phyloP scores from a whole-genome alignment of 2,113 vertebrate species.

The Toxotes jaculatrix region DNA sequence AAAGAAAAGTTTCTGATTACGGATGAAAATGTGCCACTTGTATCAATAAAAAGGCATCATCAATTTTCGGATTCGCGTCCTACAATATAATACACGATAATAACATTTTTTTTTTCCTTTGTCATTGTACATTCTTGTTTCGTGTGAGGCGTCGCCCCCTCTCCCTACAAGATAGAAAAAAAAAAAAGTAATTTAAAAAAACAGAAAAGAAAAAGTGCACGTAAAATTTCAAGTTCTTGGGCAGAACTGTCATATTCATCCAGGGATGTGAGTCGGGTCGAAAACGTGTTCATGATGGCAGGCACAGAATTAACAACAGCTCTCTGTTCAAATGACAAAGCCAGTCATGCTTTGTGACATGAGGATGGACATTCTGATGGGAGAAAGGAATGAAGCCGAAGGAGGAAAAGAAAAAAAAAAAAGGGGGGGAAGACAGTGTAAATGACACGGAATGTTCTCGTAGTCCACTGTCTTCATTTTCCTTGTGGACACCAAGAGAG shows the following conservation, averaged over 20 bases:
- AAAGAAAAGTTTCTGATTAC: constrained; percentile 58
- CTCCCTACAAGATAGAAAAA: constrained; percentile 71
- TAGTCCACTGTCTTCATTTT: constrained; percentile 61
- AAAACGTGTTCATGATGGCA: constrained; percentile 56
- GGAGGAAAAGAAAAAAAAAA: constrained; percentile 21
- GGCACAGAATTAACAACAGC: constrained; percentile 68
- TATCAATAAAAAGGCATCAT: constrained; percentile 90
- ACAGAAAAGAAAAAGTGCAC: constrained; percentile 74
- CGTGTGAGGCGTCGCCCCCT: constrained; percentile 72
- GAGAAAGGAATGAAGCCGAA: constrained; percentile 25
- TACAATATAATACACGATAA: constrained; percentile 80
- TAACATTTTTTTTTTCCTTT: constrained; percentile 85
- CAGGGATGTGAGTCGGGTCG: constrained; percentile 70
- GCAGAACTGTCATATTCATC: constrained; percentile 78
- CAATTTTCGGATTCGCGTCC: constrained; percentile 83
- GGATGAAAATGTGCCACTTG: constrained; percentile 84
- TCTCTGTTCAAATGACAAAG: constrained; percentile 51
- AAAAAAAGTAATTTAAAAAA: constrained; percentile 39
- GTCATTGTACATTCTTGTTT: constrained; percentile 88
- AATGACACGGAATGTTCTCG: constrained; percentile 70
- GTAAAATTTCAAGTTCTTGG: constrained; percentile 77
- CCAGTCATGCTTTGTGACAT: constrained; percentile 37
- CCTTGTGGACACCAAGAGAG: constrained; percentile 58
- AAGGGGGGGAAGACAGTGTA: constrained; percentile 80
- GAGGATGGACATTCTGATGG: constrained; percentile 53